These are phyloP conservation scores for Pelodiscus sinensis DNA, from an alignment of 2,113 vertebrate genomes.

Conservation along the genomic window DNA sequence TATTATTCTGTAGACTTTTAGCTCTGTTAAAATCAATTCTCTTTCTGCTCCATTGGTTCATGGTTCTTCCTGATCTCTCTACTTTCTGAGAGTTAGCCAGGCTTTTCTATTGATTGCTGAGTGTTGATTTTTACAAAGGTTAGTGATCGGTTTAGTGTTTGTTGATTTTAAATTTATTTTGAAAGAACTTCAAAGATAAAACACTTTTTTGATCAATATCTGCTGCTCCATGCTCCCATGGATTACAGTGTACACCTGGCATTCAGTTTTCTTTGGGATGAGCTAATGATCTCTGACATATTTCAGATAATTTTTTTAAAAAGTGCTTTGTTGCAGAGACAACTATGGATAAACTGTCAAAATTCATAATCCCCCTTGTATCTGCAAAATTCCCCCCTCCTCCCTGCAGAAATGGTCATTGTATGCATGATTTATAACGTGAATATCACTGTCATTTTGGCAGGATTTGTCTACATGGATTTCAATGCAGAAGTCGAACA, in stretches of 20 bases:
- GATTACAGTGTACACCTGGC: neutral
- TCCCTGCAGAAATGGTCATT: constrained; percentile 22
- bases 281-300: constrained; percentile 26
- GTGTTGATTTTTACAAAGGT: neutral
- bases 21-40: neutral
- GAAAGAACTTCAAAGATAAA: constrained; percentile 23
- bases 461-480: constrained; percentile 58
- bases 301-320: constrained; percentile 13
- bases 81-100: neutral
- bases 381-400: constrained; percentile 10
- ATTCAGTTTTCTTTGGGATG: neutral
- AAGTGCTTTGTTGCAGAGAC: neutral
- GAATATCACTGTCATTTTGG: constrained; percentile 52
- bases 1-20: neutral
- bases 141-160: neutral
- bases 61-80: neutral
- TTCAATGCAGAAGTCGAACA: constrained; percentile 23
- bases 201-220: neutral
- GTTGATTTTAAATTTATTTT: neutral
- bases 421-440: constrained; percentile 47
- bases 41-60: neutral
- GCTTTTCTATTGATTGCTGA: constrained; percentile 5
- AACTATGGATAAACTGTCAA: constrained; percentile 34
- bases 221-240: neutral
- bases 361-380: constrained; percentile 16